Evolutionary conservation across 2,797 vertebrate species (phyloP).

Genomic region (Prunella strophiata): DNA sequence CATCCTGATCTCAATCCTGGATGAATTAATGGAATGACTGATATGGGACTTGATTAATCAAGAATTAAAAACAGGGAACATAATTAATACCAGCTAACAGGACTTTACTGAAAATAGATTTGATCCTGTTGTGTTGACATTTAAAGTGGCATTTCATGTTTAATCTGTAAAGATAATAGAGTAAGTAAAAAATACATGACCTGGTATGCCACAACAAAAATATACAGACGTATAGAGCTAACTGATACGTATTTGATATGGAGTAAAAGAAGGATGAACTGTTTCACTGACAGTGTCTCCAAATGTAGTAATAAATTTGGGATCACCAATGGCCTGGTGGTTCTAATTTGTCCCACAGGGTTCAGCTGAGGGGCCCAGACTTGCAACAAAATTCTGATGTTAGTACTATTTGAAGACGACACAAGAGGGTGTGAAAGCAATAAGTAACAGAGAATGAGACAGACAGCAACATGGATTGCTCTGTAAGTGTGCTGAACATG

Average conservation of each 20-base stretch:
- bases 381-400: not conserved
- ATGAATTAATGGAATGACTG: conserved; percentile 7
- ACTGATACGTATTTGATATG: not conserved
- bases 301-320: not conserved
- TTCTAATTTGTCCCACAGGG: not conserved
- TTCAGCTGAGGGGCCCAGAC: not conserved
- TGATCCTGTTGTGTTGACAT: not conserved
- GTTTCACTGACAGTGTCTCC: not conserved
- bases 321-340: not conserved
- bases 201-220: not conserved
- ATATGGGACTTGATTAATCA: not conserved
- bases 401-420: not conserved
- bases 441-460: not conserved
- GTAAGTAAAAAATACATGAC: not conserved
- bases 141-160: not conserved
- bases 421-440: not conserved
- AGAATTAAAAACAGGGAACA: not conserved
- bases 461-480: not conserved
- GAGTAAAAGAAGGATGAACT: not conserved
- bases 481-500: not conserved
- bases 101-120: not conserved
- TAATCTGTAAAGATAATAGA: not conserved
- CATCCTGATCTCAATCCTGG: not conserved
- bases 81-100: not conserved
- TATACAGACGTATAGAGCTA: not conserved